Base-by-base conservation (phyloP, 2,113 vertebrate genomes). In the Falco punctatus region DNA sequence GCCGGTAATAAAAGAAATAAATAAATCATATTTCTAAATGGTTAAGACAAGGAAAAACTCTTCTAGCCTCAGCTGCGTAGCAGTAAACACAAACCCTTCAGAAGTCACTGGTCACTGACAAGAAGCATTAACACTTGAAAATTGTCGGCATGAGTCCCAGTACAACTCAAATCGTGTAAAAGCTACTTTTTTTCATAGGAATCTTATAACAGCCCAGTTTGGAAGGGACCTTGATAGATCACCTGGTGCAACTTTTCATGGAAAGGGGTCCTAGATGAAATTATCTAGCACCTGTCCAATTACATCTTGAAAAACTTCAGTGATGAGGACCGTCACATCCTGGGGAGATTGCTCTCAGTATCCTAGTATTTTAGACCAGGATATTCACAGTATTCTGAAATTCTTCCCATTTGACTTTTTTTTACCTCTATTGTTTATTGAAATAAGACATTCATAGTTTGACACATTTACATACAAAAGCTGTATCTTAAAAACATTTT, bases 141-240 rank as follows among this genome's bases (percentile, higher is more conserved):
- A 18, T 2, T 0, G 3, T 59, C 9, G 13, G 5, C 9, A 28
- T 23, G 9, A 82, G 5, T 14, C 11, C 3, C 9, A 32, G 8
- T 11, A 21, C 13, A 74, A 71, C 16, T 62, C 4, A 71, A 48
- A 30, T 22, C 13, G 48, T 46, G 8, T 52, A 70, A 81, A 85
- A 33, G 1, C 3, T 66, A 13, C 5, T 15, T 59, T 46, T 73
- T 73, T 21, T 35, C 21, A 35, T 7, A 59, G 15, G 18, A 72
- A 27, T 21, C 17, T 13, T 14, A 52, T 17, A 80, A 13, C 4
- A 90, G 4, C 6, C 4, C 18, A 21, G 26, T 2, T 12, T 73
- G 35, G 59, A 84, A 51, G 4, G 12, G 11, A 55, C 22, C 28
- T 46, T 42, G 10, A 77, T 3, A 77, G 64, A 69, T 28, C 18